Percentiles rank a stretch among this genome's conserved stretches.
These are phyloP conservation scores for Agrotis clavis DNA, from an alignment of 2,888 invertebrate genomes.

Conservation along the genomic window DNA sequence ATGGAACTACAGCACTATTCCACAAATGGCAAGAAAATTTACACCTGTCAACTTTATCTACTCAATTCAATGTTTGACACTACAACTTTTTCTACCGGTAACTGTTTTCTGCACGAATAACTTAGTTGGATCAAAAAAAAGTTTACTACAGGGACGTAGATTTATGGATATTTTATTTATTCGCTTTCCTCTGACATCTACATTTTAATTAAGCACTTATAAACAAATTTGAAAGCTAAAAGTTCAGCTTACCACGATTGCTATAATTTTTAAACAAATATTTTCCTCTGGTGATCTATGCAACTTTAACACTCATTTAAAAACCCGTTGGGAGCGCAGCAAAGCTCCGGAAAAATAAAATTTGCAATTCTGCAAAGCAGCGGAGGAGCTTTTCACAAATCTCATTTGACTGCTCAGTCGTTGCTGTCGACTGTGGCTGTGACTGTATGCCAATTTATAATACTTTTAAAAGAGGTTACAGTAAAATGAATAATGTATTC, in stretches of 20 bases:
- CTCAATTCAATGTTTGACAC: constrained; percentile 42
- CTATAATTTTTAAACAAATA: constrained; percentile 51
- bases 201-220: constrained; percentile 7
- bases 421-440: constrained; percentile 44
- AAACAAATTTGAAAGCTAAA: background rate
- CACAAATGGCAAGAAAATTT: constrained; percentile 47
- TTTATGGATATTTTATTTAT: constrained; percentile 3
- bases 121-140: background rate
- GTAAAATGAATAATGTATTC: background rate
- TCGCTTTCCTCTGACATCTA: constrained; percentile 1
- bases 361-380: constrained; percentile 72
- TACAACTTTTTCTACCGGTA: constrained; percentile 20
- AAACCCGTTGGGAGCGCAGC: constrained; percentile 64
- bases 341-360: constrained; percentile 73
- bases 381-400: constrained; percentile 71
- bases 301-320: constrained; percentile 68
- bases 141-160: background rate
- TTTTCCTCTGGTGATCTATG: constrained; percentile 52
- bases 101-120: constrained; percentile 24
- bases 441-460: constrained; percentile 16
- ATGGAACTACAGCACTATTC: constrained; percentile 33
- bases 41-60: constrained; percentile 59
- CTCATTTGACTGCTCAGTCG: constrained; percentile 69
- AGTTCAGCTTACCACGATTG: background rate
- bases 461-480: background rate